A percentile compares a stretch with the other conserved stretches of the same genome.
Conservation (phyloP, 2,113 vertebrate genomes). For the Aphyosemion australe region DNA sequence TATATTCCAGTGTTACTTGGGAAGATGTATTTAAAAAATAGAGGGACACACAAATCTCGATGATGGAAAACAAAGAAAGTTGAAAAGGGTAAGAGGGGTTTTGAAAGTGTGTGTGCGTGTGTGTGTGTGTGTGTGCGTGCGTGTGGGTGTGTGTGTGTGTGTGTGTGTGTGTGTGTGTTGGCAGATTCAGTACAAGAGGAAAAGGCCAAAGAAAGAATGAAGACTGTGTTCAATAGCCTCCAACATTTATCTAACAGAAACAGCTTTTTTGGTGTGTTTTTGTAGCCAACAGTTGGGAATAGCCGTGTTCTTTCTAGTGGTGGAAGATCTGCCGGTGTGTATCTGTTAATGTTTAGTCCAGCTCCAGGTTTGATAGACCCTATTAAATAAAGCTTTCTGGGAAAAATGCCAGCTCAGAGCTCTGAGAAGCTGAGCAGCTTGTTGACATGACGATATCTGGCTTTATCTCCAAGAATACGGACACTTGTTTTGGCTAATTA, state of each 20-base stretch:
- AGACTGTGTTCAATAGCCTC: conserved; percentile 8
- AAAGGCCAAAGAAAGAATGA: conserved; percentile 9
- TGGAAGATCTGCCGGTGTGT: conserved; percentile 6
- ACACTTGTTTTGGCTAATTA: conserved; percentile 24
- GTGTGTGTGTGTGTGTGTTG: conserved; percentile 2
- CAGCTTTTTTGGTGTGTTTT: too few species aligned
- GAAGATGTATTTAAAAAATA: background rate
- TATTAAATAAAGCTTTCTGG: conserved; percentile 47
- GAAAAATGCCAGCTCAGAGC: conserved; percentile 35
- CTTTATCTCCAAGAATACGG: conserved; percentile 18
- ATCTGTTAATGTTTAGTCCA: conserved; percentile 32
- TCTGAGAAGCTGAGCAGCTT: conserved; percentile 31
- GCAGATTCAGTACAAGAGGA: background rate
- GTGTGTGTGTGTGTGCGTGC: background rate
- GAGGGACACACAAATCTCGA: background rate
- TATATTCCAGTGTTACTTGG: background rate
- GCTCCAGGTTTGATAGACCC: conserved; percentile 24
- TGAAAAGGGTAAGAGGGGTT: conserved; percentile 31
- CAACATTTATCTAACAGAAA: conserved; percentile 18
- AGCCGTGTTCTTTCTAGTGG: conserved; percentile 3
- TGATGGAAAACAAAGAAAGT: conserved; percentile 14
- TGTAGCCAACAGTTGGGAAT: background rate
- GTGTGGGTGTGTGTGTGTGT: conserved; percentile 7
- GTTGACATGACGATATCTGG: conserved; percentile 49
- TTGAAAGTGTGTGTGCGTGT: conserved; percentile 9